Conservation (phyloP, 2,888 invertebrate genomes). For the Melikaiella ostensackeni region DNA sequence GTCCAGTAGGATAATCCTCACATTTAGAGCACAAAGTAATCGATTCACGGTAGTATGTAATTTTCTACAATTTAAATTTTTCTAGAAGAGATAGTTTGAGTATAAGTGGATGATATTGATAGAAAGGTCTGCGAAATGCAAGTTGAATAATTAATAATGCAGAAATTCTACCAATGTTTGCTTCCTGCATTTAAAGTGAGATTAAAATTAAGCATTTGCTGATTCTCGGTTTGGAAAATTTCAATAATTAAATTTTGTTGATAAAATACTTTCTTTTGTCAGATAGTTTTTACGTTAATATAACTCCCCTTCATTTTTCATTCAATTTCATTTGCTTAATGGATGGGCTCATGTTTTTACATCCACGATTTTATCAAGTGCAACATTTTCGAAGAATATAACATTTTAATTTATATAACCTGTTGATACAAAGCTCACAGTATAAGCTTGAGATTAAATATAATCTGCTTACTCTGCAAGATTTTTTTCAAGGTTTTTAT, state of each 20-base stretch:
- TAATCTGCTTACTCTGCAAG: neutral
- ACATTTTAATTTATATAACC: neutral
- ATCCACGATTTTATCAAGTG: neutral
- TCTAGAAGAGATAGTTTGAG: neutral
- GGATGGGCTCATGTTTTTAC: neutral
- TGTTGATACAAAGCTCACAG: neutral
- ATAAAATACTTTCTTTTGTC: neutral
- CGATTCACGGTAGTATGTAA: neutral
- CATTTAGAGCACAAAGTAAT: neutral
- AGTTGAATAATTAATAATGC: neutral
- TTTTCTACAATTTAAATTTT: neutral
- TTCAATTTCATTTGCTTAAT: neutral
- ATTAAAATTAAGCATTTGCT: neutral
- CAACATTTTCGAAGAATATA: neutral
- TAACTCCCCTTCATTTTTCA: neutral
- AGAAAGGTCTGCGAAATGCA: neutral
- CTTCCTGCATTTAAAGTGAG: neutral
- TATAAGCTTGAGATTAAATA: neutral
- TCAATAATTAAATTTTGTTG: neutral
- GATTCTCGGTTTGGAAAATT: no score
- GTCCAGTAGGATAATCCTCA: neutral
- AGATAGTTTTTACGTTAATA: neutral
- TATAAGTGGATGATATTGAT: neutral
- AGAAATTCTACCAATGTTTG: neutral
- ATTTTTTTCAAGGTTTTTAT: neutral